These are phyloP conservation scores for Saturnia japonica DNA, from an alignment of 2,888 invertebrate species.

Conservation along the genomic window DNA sequence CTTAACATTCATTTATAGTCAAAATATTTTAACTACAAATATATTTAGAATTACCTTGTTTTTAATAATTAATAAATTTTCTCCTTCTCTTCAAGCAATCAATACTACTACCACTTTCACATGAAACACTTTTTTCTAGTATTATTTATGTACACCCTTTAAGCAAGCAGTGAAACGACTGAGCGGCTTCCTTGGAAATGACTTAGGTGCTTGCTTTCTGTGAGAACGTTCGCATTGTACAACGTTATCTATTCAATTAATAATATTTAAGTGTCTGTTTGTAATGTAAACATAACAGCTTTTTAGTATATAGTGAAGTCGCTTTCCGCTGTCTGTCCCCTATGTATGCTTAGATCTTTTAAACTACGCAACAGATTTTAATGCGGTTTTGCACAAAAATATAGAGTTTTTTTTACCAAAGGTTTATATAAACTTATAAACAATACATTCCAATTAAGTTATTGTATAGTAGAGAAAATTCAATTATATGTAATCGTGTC, in stretches of 20 bases:
- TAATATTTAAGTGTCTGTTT: too few species aligned
- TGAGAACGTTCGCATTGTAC: constrained; percentile 44
- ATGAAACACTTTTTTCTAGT: constrained; percentile 20
- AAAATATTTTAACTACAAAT: not conserved
- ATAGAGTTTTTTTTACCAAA: too few species aligned
- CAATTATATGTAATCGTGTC: too few species aligned
- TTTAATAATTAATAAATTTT: not conserved
- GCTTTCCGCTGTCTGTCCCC: too few species aligned
- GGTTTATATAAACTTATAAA: too few species aligned
- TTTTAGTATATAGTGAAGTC: too few species aligned
- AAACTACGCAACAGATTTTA: too few species aligned
- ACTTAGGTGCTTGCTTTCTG: constrained; percentile 45
- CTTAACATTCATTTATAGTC: not conserved
- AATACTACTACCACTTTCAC: constrained; percentile 17
- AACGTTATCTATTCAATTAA: not conserved
- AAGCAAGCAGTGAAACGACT: constrained; percentile 51
- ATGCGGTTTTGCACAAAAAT: too few species aligned
- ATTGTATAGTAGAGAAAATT: too few species aligned
- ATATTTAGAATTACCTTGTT: not conserved
- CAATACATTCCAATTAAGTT: too few species aligned
- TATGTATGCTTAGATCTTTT: too few species aligned
- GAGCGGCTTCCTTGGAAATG: constrained; percentile 44
- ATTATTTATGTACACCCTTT: constrained; percentile 37
- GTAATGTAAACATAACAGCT: too few species aligned
- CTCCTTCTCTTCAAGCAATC: not conserved